Base-by-base conservation (phyloP, 64 coral and sea anemone genomes). In the Cladopsammia gracilis region DNA sequence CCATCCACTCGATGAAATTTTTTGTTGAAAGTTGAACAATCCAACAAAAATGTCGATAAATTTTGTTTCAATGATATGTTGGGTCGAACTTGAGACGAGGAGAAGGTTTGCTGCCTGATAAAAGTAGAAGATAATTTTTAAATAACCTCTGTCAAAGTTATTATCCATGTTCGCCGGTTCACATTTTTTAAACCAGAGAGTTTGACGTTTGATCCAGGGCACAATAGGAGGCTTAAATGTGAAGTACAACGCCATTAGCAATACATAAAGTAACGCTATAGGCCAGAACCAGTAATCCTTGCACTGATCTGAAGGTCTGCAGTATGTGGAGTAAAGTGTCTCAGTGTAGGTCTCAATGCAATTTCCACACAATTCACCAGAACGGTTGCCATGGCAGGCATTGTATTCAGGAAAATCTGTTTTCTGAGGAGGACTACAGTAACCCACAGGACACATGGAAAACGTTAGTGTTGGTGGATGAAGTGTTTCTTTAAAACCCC, bases 101-200 rank as follows among this genome's bases (percentile, higher is more conserved):
- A 96, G 20, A 19, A 96, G 64, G 15, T 81, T 96, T 50, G 87
- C 87, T 16, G 85, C 95, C n/a, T 96, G 95, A 76, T 96, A 96
- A 49, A 90, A 96, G 56, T 93, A 93, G 76, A 96, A 93, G 5
- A 96, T 5, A 42, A 93, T 96, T 51, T 96, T 96, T 42, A 96
- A 19, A 78, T 90, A 96, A 54, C 95, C 95, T 7, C 70, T 34
- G 20, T 90, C 70, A 84, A 54, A 75, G 23, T 22, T 4, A 9
- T 4, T 7, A 11, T 82, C 8, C 1, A 43, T 8, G 25, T 58
- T 25, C 16, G 3, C 48, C 52, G 75, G 23, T 10, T 43, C 4
- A 12, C 10, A 5, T 6, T 15, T 16, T 26, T 64, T 75, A 14
- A 72, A 88, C 92, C 92, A 88, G 6, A 92, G 26, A 7, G 73